Evolutionary conservation across 2,888 invertebrate genomes (phyloP), one percentile per base, ranked within the genome.

Genomic region (Augochlorella aurata): DNA sequence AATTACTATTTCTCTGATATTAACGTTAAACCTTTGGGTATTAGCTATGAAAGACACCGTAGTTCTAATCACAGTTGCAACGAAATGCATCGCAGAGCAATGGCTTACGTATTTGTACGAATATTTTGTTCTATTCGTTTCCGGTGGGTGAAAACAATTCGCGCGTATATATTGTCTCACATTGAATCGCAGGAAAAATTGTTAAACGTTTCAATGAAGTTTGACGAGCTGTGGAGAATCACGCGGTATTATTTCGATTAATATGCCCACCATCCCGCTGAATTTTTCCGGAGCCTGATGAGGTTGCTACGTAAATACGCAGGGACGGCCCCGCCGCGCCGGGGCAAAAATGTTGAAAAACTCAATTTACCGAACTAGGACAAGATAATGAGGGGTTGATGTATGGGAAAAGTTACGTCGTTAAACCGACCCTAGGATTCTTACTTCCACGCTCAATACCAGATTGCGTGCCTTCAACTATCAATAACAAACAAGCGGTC

Each of bases 391-490:
- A 79, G 58, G 44, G 54, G 68, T 68, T 79, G 79, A 83, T 74
- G 76, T 77, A 83, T 65, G 75, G 54, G 68, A 21, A 79, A 84
- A 84, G 84, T 84, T 84, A 72, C 74, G 71, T 69, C 79, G 77
- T 82, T 79, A 58, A 81, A 83, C n/a, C 65, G 24, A 50, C 38
- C 66, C 79, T 45, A 45, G 45, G 58, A 67, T 79, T 73, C 83
- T 76, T 82, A 74, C 29, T 58, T 29, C 45, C 52, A 52, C 73
- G 67, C 63, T 76, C 77, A 61, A 77, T 67, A 73, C 58, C 78
- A n/a, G 75, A 38, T 77, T 68, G 83, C 83, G 73, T 83, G 82
- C 73, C 77, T 83, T 79, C 79, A 66, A 79, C 83, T 83, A 83
- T 79, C 84, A 79, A 83, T 83, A 84, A 68, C 77, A 83, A 79